These are phyloP conservation scores for Sarcophaga rosellei DNA, from an alignment of 2,888 invertebrate genomes.

Conservation along the genomic window DNA sequence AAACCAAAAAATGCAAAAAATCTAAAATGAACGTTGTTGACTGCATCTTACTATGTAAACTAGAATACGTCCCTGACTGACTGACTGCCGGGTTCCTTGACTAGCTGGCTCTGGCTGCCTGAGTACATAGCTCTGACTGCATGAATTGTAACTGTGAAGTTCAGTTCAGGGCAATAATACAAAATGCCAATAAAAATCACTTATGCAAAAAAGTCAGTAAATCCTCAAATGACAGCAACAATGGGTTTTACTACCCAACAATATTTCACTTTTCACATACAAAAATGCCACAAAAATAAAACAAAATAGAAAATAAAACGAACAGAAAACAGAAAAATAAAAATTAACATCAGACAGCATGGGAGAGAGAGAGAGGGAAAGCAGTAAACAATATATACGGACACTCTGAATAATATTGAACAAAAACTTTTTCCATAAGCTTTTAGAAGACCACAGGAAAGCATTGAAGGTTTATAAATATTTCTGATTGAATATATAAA, in stretches of 20 bases:
- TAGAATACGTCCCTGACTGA: background rate
- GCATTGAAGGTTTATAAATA: too few species aligned
- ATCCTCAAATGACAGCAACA: slow-evolving; percentile 65
- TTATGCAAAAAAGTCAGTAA: slow-evolving; percentile 65
- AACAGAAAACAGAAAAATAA: too few species aligned
- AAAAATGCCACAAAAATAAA: slow-evolving; percentile 48
- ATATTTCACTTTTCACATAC: slow-evolving; percentile 49
- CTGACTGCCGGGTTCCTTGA: background rate
- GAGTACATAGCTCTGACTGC: background rate
- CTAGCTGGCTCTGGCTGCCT: background rate
- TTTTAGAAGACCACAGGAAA: too few species aligned
- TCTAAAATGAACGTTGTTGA: background rate
- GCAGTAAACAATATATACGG: too few species aligned
- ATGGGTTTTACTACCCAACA: slow-evolving; percentile 56
- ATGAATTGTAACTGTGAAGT: slow-evolving; percentile 4
- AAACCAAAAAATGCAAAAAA: slow-evolving; percentile 17
- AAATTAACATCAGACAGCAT: too few species aligned
- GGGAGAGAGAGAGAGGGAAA: background rate
- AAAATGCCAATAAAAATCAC: slow-evolving; percentile 64
- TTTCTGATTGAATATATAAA: slow-evolving; percentile 35
- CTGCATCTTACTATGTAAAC: background rate
- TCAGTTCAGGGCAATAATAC: slow-evolving; percentile 30
- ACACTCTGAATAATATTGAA: too few species aligned
- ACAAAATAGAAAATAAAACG: background rate
- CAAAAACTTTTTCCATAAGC: too few species aligned